phyloP scores from a whole-genome alignment of 2,113 vertebrate species.

The Hyperopisus bebe region DNA sequence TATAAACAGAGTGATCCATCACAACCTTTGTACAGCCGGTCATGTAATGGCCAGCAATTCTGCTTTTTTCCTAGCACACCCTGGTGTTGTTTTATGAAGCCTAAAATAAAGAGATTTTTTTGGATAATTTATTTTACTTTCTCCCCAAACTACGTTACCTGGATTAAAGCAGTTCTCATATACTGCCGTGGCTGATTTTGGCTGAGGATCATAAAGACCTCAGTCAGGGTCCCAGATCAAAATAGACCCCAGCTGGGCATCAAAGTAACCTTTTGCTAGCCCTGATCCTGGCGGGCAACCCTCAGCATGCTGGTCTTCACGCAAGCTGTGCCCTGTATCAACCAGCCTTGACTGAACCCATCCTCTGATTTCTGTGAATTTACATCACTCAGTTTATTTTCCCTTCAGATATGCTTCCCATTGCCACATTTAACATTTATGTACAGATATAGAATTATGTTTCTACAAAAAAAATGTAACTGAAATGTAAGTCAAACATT shows the following conservation, averaged over 20 bases:
- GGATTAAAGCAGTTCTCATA: background rate
- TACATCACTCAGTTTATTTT: background rate
- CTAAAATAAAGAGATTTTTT: background rate
- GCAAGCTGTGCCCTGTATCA: background rate
- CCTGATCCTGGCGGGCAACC: background rate
- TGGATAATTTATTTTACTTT: background rate
- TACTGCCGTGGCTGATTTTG: background rate
- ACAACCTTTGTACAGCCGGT: background rate
- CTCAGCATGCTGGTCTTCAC: background rate
- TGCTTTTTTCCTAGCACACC: background rate
- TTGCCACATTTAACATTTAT: background rate
- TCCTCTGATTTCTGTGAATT: background rate
- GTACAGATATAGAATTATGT: background rate
- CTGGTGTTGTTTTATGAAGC: background rate
- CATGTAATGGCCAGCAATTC: background rate
- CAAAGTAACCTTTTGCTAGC: background rate
- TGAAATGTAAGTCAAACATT: background rate
- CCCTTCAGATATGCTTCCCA: background rate
- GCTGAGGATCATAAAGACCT: background rate
- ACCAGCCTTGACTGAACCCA: background rate
- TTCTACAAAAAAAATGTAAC: background rate
- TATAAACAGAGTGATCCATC: background rate
- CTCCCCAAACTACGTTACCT: background rate
- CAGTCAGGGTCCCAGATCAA: background rate
- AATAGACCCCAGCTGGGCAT: background rate